A percentile compares a stretch with the other conserved stretches of the same genome.
Evolutionary conservation across 2,888 invertebrate species (phyloP).

Genomic region (Neocrepidodera transversa): DNA sequence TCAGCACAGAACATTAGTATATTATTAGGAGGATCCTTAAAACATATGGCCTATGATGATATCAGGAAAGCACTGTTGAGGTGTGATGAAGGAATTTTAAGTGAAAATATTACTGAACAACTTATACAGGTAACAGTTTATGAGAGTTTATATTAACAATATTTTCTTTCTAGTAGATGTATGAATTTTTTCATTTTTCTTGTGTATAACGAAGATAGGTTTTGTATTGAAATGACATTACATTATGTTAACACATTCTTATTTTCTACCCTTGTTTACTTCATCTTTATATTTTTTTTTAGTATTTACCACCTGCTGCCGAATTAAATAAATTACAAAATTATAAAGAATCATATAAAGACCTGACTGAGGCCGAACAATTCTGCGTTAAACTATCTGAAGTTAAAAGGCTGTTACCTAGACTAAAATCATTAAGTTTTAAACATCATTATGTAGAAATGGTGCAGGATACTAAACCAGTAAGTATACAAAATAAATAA

Average conservation of each 20-base stretch:
- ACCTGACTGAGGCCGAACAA: constrained; percentile 92
- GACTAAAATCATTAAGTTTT: constrained; percentile 89
- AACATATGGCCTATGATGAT: constrained; percentile 83
- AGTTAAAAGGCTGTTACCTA: constrained; percentile 84
- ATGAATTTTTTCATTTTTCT: too few species aligned
- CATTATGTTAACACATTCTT: too few species aligned
- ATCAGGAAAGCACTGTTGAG: constrained; percentile 82
- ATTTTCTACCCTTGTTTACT: too few species aligned
- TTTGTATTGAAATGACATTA: too few species aligned
- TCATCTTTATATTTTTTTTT: too few species aligned
- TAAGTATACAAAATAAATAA: constrained; percentile 63
- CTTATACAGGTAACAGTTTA: constrained; percentile 77
- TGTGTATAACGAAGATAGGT: too few species aligned
- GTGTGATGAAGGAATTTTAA: constrained; percentile 86
- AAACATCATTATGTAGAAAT: constrained; percentile 86
- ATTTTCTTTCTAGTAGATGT: too few species aligned
- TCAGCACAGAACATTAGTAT: constrained; percentile 92
- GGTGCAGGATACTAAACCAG: constrained; percentile 86
- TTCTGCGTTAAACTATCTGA: constrained; percentile 91
- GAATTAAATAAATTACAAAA: constrained; percentile 85
- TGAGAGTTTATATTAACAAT: too few species aligned
- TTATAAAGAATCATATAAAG: constrained; percentile 77
- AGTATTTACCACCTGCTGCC: constrained; percentile 91
- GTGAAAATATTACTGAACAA: constrained; percentile 87
- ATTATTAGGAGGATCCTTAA: constrained; percentile 82